Conservation (phyloP, 2,888 invertebrate species). For the Mimas tiliae region DNA sequence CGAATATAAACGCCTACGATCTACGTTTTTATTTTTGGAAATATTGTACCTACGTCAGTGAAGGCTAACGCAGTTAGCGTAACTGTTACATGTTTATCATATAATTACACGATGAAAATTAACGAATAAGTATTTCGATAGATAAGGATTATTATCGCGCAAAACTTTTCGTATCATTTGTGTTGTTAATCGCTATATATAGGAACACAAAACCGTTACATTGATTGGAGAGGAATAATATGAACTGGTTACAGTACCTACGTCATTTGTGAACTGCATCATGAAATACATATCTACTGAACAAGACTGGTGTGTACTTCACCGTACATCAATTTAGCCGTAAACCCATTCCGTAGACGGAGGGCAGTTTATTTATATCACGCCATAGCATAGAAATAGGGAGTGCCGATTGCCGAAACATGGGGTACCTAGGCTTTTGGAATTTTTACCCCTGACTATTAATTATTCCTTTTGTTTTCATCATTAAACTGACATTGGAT, state of each 20-base stretch:
- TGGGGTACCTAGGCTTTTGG: conserved; percentile 34
- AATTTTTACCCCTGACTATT: conserved; percentile 40
- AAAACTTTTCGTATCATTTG: conserved; percentile 24
- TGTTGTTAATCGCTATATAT: conserved; percentile 34
- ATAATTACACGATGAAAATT: conserved; percentile 60
- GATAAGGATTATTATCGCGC: conserved; percentile 52
- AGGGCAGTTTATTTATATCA: conserved; percentile 10
- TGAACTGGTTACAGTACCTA: too few relatives aligned
- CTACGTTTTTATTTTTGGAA: conserved; percentile 35
- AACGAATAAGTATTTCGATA: conserved; percentile 49
- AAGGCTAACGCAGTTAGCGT: conserved; percentile 61
- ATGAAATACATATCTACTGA: not conserved
- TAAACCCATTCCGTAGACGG: not conserved
- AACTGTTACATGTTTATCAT: conserved; percentile 53
- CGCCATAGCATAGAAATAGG: conserved; percentile 36
- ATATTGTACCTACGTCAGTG: conserved; percentile 28
- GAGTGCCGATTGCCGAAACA: conserved; percentile 44
- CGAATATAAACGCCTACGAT: not conserved
- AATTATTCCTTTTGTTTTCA: conserved; percentile 55
- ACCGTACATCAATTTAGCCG: not conserved
- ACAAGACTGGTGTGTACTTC: too few relatives aligned
- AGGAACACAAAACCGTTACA: not conserved
- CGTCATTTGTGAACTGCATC: not conserved
- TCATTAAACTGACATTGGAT: conserved; percentile 36
- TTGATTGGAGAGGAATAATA: not conserved